Conservation (phyloP, 2,888 invertebrate species). For the Cryptocephalus primarius region DNA sequence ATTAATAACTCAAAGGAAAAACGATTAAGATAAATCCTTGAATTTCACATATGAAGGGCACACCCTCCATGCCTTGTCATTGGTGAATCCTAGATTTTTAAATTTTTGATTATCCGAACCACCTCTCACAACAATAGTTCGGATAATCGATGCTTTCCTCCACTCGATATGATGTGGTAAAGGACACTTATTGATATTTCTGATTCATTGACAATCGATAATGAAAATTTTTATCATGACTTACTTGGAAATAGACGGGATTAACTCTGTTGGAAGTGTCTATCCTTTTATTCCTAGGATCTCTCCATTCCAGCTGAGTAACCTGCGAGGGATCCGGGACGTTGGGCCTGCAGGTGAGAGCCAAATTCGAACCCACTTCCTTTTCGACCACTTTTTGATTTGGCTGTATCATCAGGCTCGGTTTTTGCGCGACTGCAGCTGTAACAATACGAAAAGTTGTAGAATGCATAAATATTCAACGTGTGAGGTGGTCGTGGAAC, state of each 20-base stretch:
- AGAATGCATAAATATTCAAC: neutral
- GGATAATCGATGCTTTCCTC: no score
- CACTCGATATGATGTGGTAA: no score
- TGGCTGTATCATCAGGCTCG: slow-evolving; percentile 56
- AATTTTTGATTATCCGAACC: no score
- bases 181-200: no score
- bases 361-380: slow-evolving; percentile 62
- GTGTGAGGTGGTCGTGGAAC: neutral
- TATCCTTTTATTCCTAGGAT: slow-evolving; percentile 58
- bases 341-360: slow-evolving; percentile 66
- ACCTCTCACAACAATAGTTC: no score
- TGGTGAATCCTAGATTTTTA: no score
- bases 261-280: slow-evolving; percentile 33
- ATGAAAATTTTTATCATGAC: neutral
- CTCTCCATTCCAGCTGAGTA: slow-evolving; percentile 69
- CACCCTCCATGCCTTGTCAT: no score
- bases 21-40: no score
- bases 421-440: slow-evolving; percentile 8
- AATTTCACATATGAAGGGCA: no score
- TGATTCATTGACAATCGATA: no score
- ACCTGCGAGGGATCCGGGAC: slow-evolving; percentile 57
- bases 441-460: slow-evolving; percentile 2
- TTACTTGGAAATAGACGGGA: slow-evolving; percentile 30
- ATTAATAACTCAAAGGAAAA: no score
- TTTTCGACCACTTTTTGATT: slow-evolving; percentile 48